Evolutionary conservation across 2,113 vertebrate species (phyloP).

Genomic region (Labrus mixtus): DNA sequence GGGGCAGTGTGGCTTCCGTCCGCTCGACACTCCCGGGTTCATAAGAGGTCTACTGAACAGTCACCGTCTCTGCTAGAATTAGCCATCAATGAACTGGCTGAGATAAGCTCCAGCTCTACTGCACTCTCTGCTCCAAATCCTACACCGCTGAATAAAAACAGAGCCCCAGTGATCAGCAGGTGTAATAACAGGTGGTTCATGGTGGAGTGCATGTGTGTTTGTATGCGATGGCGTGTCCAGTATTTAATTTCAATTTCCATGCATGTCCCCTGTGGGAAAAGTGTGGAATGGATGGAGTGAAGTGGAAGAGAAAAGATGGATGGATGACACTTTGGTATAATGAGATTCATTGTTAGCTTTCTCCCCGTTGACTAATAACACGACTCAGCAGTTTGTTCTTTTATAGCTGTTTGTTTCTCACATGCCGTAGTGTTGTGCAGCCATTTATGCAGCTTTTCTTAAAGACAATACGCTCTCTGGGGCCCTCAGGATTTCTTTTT

Average conservation of each 20-base stretch:
- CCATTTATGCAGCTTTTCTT: slow-evolving; percentile 28
- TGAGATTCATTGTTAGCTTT: slow-evolving; percentile 59
- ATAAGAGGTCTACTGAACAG: slow-evolving; percentile 33
- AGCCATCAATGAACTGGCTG: slow-evolving; percentile 59
- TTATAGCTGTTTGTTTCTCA: slow-evolving; percentile 47
- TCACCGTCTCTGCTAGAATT: slow-evolving; percentile 52
- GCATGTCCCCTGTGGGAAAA: slow-evolving; percentile 24
- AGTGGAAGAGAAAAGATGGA: slow-evolving; percentile 1
- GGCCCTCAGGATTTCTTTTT: slow-evolving; percentile 7
- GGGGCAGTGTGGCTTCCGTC: slow-evolving; percentile 29
- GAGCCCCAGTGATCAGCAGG: slow-evolving; percentile 42
- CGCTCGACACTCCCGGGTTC: slow-evolving; percentile 52
- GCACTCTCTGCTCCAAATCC: slow-evolving; percentile 19
- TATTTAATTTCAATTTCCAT: slow-evolving; percentile 46
- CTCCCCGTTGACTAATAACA: slow-evolving; percentile 44
- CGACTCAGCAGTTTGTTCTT: slow-evolving; percentile 58
- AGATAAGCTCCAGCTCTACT: slow-evolving; percentile 55
- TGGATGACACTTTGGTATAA: slow-evolving; percentile 42
- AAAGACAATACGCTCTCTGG: background rate
- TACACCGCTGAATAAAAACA: slow-evolving; percentile 20
- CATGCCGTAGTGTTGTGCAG: slow-evolving; percentile 14
- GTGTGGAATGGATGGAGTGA: slow-evolving; percentile 17
- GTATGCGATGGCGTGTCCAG: background rate
- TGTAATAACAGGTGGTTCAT: slow-evolving; percentile 61
- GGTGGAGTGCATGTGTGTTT: background rate